Evolutionary conservation across 2,113 vertebrate species (phyloP).

Genomic region (Colistium nudipinnis): DNA sequence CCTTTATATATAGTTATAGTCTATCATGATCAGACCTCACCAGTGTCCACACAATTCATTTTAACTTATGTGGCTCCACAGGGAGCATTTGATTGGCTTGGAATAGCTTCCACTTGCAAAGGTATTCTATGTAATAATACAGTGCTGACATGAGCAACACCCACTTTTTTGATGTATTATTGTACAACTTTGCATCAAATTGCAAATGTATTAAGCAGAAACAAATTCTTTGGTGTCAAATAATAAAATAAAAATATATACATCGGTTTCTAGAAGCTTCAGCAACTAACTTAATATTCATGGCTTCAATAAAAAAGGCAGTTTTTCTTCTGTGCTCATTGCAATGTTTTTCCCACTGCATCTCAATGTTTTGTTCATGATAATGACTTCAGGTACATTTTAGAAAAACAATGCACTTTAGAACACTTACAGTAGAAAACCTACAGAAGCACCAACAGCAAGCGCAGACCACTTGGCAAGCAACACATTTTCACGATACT

Average conservation of each 20-base stretch:
- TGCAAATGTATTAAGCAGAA: slow-evolving; percentile 9
- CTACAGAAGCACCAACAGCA: slow-evolving; percentile 1
- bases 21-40: too few species aligned
- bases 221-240: slow-evolving; percentile 13
- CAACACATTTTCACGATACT: background rate
- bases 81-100: slow-evolving; percentile 34
- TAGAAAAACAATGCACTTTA: slow-evolving; percentile 27
- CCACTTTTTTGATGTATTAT: background rate
- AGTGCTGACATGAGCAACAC: background rate
- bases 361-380: slow-evolving; percentile 42
- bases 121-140: background rate
- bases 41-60: slow-evolving; percentile 66
- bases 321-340: slow-evolving; percentile 28
- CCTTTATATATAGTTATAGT: slow-evolving; percentile 65
- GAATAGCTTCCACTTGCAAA: slow-evolving; percentile 1
- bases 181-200: slow-evolving; percentile 37
- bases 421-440: slow-evolving; percentile 4
- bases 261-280: background rate
- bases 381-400: slow-evolving; percentile 39
- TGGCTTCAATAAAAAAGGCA: too few species aligned
- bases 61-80: slow-evolving; percentile 57
- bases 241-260: background rate
- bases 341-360: slow-evolving; percentile 42
- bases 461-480: background rate
- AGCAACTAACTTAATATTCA: too few species aligned